A percentile compares a stretch with the other conserved stretches of the same genome.
These are phyloP conservation scores for Pempheris klunzingeri DNA, from an alignment of 2,797 vertebrate genomes.

Conservation along the genomic window DNA sequence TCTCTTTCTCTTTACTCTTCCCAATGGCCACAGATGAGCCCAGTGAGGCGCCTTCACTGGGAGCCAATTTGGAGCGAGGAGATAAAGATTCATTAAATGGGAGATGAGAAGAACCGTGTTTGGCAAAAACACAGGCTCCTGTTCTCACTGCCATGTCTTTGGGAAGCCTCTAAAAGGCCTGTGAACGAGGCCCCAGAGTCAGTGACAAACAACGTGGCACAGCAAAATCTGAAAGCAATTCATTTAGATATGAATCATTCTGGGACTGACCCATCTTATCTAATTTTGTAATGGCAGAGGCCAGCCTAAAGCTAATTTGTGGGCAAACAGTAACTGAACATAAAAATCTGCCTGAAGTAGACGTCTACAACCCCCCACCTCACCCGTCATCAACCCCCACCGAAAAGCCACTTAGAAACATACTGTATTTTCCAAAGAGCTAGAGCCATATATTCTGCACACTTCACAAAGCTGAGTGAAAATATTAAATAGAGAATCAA, in stretches of 20 bases:
- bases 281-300: conserved; percentile 4
- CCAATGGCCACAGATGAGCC: conserved; percentile 21
- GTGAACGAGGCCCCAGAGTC: conserved; percentile 36
- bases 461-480: conserved; percentile 91
- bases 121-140: conserved; percentile 14
- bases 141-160: conserved; percentile 26
- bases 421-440: conserved; percentile 80
- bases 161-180: conserved; percentile 44
- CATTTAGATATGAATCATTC: conserved; percentile 17
- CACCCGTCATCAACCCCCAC: not conserved
- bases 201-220: conserved; percentile 25
- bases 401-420: conserved; percentile 82
- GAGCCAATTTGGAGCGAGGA: conserved; percentile 38
- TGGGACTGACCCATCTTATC: not conserved
- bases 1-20: conserved; percentile 27
- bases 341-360: conserved; percentile 23
- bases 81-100: conserved; percentile 52
- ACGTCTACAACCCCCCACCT: not conserved
- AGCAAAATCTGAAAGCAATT: conserved; percentile 1
- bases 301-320: conserved; percentile 15
- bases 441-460: conserved; percentile 88
- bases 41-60: conserved; percentile 8
- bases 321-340: conserved; percentile 10
- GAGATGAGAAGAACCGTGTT: conserved; percentile 49
- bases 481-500: conserved; percentile 90